Percentiles rank a stretch among this genome's conserved stretches.
Evolutionary conservation across 2,113 vertebrate species (phyloP).

Genomic region (Pomatorhinus ruficollis): DNA sequence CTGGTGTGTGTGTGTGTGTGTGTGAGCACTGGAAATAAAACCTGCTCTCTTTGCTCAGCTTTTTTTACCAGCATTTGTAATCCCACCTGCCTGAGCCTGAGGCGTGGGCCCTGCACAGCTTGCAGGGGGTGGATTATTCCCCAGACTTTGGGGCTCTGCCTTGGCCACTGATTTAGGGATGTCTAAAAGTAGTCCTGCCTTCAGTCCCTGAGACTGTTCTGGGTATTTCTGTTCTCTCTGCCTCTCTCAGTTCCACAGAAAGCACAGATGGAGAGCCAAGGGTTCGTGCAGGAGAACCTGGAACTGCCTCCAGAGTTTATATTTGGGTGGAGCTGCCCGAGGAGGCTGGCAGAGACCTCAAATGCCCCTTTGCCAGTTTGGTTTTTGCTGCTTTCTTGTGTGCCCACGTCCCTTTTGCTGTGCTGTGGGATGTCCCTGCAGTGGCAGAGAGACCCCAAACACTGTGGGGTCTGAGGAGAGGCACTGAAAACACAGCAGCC

Average conservation of each 20-base stretch:
- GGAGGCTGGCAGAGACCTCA: background rate
- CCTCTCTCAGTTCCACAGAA: background rate
- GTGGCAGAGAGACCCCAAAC: background rate
- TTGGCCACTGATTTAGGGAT: background rate
- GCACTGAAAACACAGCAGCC: background rate
- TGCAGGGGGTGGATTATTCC: background rate
- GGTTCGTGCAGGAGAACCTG: background rate
- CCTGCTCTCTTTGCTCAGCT: background rate
- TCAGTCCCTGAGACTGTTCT: background rate
- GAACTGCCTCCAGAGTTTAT: background rate
- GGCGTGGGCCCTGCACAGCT: background rate
- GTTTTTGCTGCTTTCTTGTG: background rate
- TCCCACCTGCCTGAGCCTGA: background rate
- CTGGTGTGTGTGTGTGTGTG: rapidly evolving
- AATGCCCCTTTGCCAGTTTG: background rate
- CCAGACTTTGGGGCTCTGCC: background rate
- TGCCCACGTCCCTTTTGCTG: background rate
- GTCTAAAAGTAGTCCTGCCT: background rate
- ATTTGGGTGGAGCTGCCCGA: background rate
- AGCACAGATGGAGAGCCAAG: background rate
- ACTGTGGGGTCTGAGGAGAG: background rate
- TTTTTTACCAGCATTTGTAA: background rate
- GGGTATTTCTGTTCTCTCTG: background rate
- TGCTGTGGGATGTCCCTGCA: background rate
- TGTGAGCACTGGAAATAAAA: background rate